These are phyloP conservation scores for Tetranychus urticae DNA, from an alignment of 1,140 invertebrate species.

Conservation along the genomic window DNA sequence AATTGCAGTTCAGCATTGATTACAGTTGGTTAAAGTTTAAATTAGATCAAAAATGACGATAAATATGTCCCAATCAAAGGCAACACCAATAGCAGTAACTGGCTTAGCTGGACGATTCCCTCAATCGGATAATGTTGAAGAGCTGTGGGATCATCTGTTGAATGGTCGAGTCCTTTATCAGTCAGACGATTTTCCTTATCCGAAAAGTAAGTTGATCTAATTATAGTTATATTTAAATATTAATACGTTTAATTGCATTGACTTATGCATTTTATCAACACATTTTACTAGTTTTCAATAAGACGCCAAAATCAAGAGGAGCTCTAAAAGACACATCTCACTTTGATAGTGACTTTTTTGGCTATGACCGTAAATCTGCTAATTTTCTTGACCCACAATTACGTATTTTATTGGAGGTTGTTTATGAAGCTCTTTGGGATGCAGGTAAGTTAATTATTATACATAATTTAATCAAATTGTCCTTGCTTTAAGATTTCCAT, in stretches of 20 bases:
- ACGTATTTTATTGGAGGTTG: slow-evolving; percentile 62
- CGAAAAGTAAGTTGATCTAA: slow-evolving; percentile 1
- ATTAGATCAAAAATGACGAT: too few species aligned
- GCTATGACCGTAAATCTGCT: not conserved
- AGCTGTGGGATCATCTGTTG: slow-evolving; percentile 65
- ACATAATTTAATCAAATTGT: too few species aligned
- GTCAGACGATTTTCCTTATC: slow-evolving; percentile 55
- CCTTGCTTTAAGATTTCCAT: too few species aligned
- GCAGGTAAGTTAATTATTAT: slow-evolving; percentile 31
- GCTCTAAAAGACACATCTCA: not conserved
- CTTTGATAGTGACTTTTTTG: not conserved
- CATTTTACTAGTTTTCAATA: not conserved
- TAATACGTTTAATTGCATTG: not conserved
- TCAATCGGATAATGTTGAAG: slow-evolving; percentile 58
- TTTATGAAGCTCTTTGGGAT: slow-evolving; percentile 82
- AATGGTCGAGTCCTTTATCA: slow-evolving; percentile 66
- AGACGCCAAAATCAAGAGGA: not conserved
- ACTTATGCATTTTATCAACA: not conserved
- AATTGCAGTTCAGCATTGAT: too few species aligned
- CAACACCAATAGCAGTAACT: slow-evolving; percentile 38
- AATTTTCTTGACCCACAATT: slow-evolving; percentile 48
- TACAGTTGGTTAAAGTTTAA: too few species aligned
- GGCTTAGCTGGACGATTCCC: slow-evolving; percentile 74
- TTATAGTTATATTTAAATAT: not conserved
- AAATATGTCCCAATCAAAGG: too few species aligned